Evolutionary conservation across 53 echinoderm and acorn worm genomes (phyloP), one percentile per base, ranked within the genome.

Genomic region (Holothuria scabra): DNA sequence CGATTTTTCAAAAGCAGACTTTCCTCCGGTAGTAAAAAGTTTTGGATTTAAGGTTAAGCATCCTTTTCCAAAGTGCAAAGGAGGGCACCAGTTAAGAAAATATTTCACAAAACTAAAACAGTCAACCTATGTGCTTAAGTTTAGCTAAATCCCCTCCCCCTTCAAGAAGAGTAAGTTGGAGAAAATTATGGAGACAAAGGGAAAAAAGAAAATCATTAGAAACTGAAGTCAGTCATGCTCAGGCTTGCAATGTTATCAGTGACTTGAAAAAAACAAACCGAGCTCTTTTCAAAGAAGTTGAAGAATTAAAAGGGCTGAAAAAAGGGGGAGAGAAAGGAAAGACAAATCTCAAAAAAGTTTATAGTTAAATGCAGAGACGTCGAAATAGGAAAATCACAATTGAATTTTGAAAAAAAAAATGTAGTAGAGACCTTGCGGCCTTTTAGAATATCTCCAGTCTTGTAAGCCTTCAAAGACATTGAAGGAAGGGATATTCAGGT

Each of bases 401-500:
- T 32, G 33, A 67, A 30, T 30, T 20, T 21, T n/a, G 67, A 34
- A 30, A 67, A n/a, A n/a, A n/a, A 67, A 66, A 67, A 67, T 67
- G 33, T 67, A 12, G 67, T 67, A 7, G 67, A 31, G 18, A 2
- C 67, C 16, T 67, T 31, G 33, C 33, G 67, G 33, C 67, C 29
- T 21, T 30, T 14, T 67, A 35, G 67, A 32, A 67, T 67, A 32
- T 67, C 67, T 30, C 33, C 67, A 67, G 67, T 67, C 33, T 16
- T 67, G 16, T 7, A 34, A 28, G 12, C 8, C 16, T 67, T 67
- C 14, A 67, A 67, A 18, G 67, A 67, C 12, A 32, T 5, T 0
- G 30, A 67, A 28, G 33, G 67, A 9, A 67, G 33, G 67, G 21
- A 67, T 8, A 32, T 67, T 1, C 0, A 67, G 33, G 30, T 67